These are phyloP conservation scores for Scylla paramamosain DNA, from an alignment of 1,140 invertebrate genomes.

Conservation along the genomic window DNA sequence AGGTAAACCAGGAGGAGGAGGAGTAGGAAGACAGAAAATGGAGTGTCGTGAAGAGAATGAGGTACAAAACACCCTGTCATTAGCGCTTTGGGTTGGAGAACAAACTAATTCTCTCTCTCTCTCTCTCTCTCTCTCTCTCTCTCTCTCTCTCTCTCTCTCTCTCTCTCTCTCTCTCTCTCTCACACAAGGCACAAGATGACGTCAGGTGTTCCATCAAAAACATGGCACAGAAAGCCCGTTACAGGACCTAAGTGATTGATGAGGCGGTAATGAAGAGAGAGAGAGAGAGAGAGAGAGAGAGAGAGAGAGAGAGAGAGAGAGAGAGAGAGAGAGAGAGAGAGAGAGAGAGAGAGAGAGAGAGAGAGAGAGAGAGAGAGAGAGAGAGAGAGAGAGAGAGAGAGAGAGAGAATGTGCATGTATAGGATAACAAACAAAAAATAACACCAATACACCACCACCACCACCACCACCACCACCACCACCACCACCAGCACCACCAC, in stretches of 20 bases:
- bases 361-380: neutral
- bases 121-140: constrained; percentile 20
- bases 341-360: constrained; percentile 5
- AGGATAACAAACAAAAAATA: neutral
- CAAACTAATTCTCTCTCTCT: constrained; percentile 9
- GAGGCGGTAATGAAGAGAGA: neutral
- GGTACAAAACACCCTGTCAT: neutral
- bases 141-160: constrained; percentile 20
- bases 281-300: neutral
- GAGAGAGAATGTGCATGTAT: neutral
- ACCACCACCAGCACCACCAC: neutral
- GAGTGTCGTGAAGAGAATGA: constrained; percentile 22
- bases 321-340: constrained; percentile 21
- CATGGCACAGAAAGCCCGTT: neutral
- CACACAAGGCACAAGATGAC: neutral
- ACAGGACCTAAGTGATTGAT: neutral
- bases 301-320: constrained; percentile 9
- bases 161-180: constrained; percentile 20
- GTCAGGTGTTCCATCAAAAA: neutral
- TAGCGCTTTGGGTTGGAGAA: neutral
- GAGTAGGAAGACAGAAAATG: constrained; percentile 1
- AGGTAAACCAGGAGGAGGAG: neutral
- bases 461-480: neutral
- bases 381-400: neutral
- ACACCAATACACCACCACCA: neutral